Evolutionary conservation across 92 coral and sea anemone genomes (phyloP).

Genomic region (Parazoanthus atlanticus): DNA sequence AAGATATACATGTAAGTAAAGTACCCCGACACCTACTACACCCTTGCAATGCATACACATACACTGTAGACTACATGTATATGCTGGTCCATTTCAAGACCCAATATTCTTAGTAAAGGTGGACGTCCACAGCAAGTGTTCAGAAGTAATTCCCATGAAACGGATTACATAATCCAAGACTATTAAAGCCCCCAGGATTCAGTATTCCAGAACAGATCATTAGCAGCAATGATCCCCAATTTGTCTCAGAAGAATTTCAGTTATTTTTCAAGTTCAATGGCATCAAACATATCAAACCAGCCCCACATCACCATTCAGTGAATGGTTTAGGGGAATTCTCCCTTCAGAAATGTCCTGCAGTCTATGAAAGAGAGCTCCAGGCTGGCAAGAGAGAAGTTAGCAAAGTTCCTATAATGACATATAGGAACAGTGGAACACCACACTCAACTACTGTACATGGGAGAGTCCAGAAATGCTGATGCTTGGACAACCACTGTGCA

Average conservation of each 20-base stretch:
- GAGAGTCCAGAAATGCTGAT: too few relatives aligned
- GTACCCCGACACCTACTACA: neutral
- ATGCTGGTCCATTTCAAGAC: conserved; percentile 19
- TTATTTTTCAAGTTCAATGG: conserved; percentile 46
- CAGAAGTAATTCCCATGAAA: conserved; percentile 51
- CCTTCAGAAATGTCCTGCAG: conserved; percentile 40
- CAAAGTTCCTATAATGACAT: too few relatives aligned
- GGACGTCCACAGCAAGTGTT: conserved; percentile 67
- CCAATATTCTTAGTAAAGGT: conserved; percentile 28
- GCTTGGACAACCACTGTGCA: too few relatives aligned
- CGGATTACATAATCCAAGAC: conserved; percentile 54
- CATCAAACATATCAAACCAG: conserved; percentile 54
- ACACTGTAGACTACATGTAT: too few relatives aligned
- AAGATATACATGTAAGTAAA: neutral
- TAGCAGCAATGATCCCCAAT: conserved; percentile 62
- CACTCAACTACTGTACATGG: too few relatives aligned
- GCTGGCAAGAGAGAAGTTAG: conserved; percentile 3
- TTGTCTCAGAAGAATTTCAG: conserved; percentile 55
- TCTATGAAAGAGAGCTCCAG: conserved; percentile 32
- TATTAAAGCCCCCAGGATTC: conserved; percentile 51
- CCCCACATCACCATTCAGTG: conserved; percentile 62
- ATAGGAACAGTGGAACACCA: too few relatives aligned
- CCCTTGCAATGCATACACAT: conserved; percentile 42
- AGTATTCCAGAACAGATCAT: conserved; percentile 66
- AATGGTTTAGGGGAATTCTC: conserved; percentile 51